Conservation (phyloP, 2,888 invertebrate genomes). For the Amitus sp. region DNA sequence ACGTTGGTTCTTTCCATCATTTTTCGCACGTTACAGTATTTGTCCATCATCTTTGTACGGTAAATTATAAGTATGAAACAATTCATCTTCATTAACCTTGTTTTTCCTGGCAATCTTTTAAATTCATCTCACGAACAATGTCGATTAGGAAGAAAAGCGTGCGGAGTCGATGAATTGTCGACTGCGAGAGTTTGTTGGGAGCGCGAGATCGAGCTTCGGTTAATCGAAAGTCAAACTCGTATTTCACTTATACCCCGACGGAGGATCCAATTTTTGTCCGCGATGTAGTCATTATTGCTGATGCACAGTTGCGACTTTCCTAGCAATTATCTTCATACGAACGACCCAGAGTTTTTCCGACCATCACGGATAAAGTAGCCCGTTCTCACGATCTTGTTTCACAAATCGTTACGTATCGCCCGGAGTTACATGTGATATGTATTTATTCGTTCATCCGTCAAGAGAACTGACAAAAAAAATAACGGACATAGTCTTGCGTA, state of each 20-base stretch:
- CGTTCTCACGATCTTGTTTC: conserved; percentile 5
- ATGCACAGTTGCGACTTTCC: conserved; percentile 5
- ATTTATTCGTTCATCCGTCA: neutral
- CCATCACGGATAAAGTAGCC: conserved; percentile 1
- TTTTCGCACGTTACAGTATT: neutral
- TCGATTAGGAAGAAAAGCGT: neutral
- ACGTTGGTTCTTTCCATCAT: neutral
- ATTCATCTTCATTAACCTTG: conserved; percentile 1
- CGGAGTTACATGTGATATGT: neutral
- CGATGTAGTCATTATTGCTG: conserved; percentile 3
- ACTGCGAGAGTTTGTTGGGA: neutral
- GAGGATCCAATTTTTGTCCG: neutral
- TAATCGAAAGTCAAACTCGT: neutral
- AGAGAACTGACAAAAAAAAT: neutral
- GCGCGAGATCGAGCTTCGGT: neutral
- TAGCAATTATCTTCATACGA: conserved; percentile 1
- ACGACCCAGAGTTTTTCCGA: neutral
- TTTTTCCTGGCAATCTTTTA: neutral
- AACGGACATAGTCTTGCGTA: too few relatives aligned
- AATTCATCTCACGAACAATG: neutral
- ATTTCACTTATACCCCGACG: neutral
- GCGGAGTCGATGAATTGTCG: too few relatives aligned
- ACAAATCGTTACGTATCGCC: neutral
- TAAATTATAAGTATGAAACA: neutral
- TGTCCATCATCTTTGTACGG: neutral